These are phyloP conservation scores for Larimichthys crocea DNA, from an alignment of 2,113 vertebrate species.

Conservation along the genomic window DNA sequence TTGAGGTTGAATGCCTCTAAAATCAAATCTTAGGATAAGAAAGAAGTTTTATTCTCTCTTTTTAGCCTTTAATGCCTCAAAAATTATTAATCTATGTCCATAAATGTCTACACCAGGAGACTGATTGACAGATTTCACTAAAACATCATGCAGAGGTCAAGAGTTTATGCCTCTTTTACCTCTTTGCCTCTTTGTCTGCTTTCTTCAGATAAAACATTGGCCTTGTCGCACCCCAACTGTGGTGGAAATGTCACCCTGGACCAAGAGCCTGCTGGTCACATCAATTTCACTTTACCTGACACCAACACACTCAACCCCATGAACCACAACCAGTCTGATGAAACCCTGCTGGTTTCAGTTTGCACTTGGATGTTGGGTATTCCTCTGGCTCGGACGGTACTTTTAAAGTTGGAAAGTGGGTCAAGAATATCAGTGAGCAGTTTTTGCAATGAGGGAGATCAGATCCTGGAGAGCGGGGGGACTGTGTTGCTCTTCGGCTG, in stretches of 20 bases:
- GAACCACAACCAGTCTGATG: neutral
- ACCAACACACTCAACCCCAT: neutral
- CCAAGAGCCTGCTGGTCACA: conserved; percentile 33
- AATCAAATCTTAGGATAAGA: neutral
- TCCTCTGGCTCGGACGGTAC: conserved; percentile 42
- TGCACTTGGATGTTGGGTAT: conserved; percentile 72
- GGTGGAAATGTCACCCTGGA: conserved; percentile 63
- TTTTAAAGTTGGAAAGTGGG: conserved; percentile 54
- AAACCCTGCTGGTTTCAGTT: neutral
- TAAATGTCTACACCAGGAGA: neutral
- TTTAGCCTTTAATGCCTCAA: no score
- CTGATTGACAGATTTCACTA: neutral
- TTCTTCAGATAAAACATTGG: conserved; percentile 52
- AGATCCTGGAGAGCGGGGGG: conserved; percentile 16
- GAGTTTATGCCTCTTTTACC: neutral
- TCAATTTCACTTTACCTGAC: conserved; percentile 56
- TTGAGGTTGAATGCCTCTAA: neutral
- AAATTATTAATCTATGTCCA: neutral
- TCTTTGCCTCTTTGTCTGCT: neutral
- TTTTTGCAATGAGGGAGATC: neutral
- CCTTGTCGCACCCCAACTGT: conserved; percentile 34
- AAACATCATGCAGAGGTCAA: neutral
- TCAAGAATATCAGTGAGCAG: conserved; percentile 54
- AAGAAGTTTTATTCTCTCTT: neutral
- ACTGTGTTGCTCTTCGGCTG: conserved; percentile 50